Conservation (phyloP, 2,888 invertebrate species). For the Cabera pusaria region DNA sequence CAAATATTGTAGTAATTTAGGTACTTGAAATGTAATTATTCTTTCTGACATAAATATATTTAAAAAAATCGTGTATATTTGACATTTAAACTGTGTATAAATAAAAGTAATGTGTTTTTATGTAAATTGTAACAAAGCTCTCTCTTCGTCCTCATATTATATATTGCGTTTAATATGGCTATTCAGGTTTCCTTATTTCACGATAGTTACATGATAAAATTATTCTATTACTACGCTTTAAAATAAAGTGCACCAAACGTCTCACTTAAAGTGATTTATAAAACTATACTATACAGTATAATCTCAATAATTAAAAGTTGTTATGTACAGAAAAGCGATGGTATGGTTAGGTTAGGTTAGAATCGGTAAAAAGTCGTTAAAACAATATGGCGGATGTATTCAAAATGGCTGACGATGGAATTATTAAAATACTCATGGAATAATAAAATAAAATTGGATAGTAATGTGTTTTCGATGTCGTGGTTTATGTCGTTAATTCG, state of each 20-base stretch:
- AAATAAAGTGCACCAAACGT: conserved; percentile 42
- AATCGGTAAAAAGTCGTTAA: conserved; percentile 32
- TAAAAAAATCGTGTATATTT: too few relatives aligned
- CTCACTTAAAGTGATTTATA: conserved; percentile 30
- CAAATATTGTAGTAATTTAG: too few relatives aligned
- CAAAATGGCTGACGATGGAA: conserved; percentile 37
- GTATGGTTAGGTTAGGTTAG: conserved; percentile 55
- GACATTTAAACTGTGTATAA: too few relatives aligned
- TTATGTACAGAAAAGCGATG: conserved; percentile 60
- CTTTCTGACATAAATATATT: too few relatives aligned
- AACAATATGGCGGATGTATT: conserved; percentile 45
- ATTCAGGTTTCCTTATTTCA: conserved; percentile 24
- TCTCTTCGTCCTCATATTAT: too few relatives aligned
- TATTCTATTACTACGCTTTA: conserved; percentile 32
- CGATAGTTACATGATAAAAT: conserved; percentile 24
- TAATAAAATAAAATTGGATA: conserved; percentile 13
- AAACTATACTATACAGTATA: conserved; percentile 23
- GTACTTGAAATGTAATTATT: too few relatives aligned
- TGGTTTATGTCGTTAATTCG: conserved; percentile 23
- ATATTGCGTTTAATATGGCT: conserved; percentile 22
- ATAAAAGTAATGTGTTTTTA: too few relatives aligned
- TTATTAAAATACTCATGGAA: conserved; percentile 10
- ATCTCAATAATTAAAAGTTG: conserved; percentile 50
- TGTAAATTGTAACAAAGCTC: too few relatives aligned
- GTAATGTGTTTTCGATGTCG: conserved; percentile 14